These are phyloP conservation scores for Tympanuchus pallidicinctus DNA, from an alignment of 2,113 vertebrate genomes.

Conservation along the genomic window DNA sequence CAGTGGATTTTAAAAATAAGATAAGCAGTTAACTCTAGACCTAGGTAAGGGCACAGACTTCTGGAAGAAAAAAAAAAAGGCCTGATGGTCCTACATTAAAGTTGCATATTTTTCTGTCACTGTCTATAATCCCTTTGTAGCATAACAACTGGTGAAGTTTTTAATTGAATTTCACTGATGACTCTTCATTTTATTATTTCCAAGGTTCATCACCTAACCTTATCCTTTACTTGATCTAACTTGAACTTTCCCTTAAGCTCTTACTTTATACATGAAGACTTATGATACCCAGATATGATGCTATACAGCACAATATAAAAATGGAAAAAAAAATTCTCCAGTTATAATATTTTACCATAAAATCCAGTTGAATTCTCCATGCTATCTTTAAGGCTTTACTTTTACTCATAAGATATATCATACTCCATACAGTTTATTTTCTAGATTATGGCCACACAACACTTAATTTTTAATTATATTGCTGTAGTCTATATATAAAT, in stretches of 20 bases:
- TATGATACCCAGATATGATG: neutral
- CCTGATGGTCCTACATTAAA: neutral
- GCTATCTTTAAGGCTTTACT: neutral
- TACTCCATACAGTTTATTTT: neutral
- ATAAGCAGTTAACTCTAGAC: neutral
- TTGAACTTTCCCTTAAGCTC: neutral
- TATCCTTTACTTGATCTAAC: neutral
- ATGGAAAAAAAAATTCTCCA: neutral
- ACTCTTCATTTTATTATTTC: neutral
- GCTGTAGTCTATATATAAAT: neutral
- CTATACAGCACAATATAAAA: neutral
- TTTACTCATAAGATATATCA: neutral
- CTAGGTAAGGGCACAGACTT: neutral
- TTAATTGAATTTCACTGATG: neutral
- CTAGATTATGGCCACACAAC: neutral
- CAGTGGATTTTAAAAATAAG: neutral
- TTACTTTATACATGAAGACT: neutral
- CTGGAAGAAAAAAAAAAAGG: neutral
- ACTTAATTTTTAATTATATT: neutral
- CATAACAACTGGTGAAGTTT: neutral
- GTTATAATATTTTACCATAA: neutral
- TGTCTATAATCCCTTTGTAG: neutral
- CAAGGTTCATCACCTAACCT: neutral
- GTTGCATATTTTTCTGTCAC: neutral
- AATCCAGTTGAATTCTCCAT: neutral